Conservation (phyloP, 2,113 vertebrate genomes). For the Sebastes fasciatus region DNA sequence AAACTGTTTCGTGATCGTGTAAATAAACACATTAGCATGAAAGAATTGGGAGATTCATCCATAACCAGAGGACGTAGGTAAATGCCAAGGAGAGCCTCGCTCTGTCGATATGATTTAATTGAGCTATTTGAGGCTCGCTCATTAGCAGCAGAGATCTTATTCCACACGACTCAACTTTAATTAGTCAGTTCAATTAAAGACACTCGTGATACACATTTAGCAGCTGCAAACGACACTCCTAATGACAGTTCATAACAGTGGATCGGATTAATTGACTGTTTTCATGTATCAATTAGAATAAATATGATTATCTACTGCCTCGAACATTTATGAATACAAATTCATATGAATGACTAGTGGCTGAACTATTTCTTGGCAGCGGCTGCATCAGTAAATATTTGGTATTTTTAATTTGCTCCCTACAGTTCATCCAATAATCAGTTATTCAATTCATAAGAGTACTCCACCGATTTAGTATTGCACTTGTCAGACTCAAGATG, state of each 20-base stretch:
- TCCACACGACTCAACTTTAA: constrained; percentile 75
- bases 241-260: constrained; percentile 72
- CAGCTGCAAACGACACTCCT: constrained; percentile 70
- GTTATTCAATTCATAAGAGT: neutral
- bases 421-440: neutral
- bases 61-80: constrained; percentile 53
- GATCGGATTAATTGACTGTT: constrained; percentile 72
- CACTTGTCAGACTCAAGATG: neutral
- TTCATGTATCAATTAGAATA: constrained; percentile 73
- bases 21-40: constrained; percentile 53
- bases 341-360: neutral
- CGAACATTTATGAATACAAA: constrained; percentile 55
- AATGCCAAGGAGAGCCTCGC: constrained; percentile 58
- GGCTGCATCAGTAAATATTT: constrained; percentile 13
- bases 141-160: constrained; percentile 81
- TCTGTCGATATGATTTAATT: constrained; percentile 73
- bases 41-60: constrained; percentile 37
- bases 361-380: constrained; percentile 1
- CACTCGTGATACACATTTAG: constrained; percentile 72
- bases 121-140: constrained; percentile 75
- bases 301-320: constrained; percentile 47
- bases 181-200: constrained; percentile 84
- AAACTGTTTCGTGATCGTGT: constrained; percentile 23
- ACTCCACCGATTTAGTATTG: neutral
- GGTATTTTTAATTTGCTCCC: neutral